phyloP scores from a whole-genome alignment of 1,140 invertebrate genomes.

The Micrasema minimum region DNA sequence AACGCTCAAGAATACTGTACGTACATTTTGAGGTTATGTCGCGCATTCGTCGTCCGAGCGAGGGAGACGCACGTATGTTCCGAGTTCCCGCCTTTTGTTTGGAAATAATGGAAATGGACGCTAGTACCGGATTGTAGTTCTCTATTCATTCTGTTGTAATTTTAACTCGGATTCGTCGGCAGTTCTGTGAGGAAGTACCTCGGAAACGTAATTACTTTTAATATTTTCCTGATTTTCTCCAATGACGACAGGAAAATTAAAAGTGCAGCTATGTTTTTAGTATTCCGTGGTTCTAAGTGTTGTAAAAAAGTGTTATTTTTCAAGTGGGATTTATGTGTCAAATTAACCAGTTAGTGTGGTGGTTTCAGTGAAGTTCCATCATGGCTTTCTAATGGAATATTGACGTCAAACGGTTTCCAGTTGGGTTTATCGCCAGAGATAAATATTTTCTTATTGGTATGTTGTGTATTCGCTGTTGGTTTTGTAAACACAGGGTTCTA shows the following conservation, averaged over 20 bases:
- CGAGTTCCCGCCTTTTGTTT: conserved; percentile 26
- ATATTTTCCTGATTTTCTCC: not conserved
- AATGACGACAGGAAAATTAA: conserved; percentile 4
- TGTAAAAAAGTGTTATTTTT: not conserved
- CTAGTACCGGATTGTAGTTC: conserved; percentile 27
- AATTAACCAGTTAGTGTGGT: conserved; percentile 33
- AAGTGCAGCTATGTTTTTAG: not conserved
- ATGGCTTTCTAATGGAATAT: conserved; percentile 8
- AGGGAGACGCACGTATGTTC: conserved; percentile 34
- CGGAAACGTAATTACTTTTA: conserved; percentile 30
- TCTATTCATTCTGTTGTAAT: conserved; percentile 25
- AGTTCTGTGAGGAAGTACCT: conserved; percentile 28
- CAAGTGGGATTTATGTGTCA: conserved; percentile 20
- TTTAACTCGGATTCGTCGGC: conserved; percentile 35
- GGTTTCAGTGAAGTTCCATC: conserved; percentile 11
- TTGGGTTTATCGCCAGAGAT: not conserved
- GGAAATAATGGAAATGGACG: conserved; percentile 39
- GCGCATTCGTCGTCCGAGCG: conserved; percentile 18
- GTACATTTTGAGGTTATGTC: conserved; percentile 43
- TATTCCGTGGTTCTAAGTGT: conserved; percentile 8
- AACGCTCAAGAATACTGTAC: conserved; percentile 8
- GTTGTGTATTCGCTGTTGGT: not conserved
- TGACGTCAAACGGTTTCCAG: conserved; percentile 12
- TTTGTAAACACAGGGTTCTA: not conserved
- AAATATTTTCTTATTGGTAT: conserved; percentile 14